These are phyloP conservation scores for Probosciger aterrimus DNA, from an alignment of 2,113 vertebrate species.

Conservation along the genomic window DNA sequence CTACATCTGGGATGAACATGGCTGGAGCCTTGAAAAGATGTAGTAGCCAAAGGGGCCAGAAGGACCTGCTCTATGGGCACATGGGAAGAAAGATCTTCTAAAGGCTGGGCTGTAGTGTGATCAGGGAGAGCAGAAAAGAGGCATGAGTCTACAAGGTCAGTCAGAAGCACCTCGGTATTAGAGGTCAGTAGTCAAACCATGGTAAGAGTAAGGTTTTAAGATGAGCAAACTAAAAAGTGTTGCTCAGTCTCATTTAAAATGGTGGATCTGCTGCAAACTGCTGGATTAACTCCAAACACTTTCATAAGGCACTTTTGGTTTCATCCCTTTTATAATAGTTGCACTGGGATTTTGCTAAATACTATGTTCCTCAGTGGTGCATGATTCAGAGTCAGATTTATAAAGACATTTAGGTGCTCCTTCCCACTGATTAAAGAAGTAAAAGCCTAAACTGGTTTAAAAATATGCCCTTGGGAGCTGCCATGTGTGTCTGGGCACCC, in stretches of 20 bases:
- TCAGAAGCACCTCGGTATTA: background rate
- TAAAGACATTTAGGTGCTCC: slow-evolving; percentile 27
- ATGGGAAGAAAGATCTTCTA: background rate
- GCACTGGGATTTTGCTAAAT: slow-evolving; percentile 1
- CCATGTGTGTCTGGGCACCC: background rate
- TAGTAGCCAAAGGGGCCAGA: background rate
- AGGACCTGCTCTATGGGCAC: background rate
- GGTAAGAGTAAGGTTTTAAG: background rate
- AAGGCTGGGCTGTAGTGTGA: fast-evolving
- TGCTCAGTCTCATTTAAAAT: background rate
- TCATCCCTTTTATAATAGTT: background rate
- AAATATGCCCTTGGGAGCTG: slow-evolving; percentile 6
- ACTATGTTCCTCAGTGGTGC: background rate
- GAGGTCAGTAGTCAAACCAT: background rate
- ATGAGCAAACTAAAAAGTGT: background rate
- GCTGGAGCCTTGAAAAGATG: background rate
- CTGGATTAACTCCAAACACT: background rate
- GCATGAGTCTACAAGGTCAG: background rate
- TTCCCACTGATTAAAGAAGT: slow-evolving; percentile 34
- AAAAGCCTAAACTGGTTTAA: slow-evolving; percentile 23
- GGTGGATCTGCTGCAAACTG: background rate
- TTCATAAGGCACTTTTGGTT: background rate
- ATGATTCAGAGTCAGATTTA: slow-evolving; percentile 29
- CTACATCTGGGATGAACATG: background rate
- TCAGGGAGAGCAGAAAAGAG: background rate